Base-by-base conservation (phyloP, 2,888 invertebrate species). In the Drosophila subquinaria region DNA sequence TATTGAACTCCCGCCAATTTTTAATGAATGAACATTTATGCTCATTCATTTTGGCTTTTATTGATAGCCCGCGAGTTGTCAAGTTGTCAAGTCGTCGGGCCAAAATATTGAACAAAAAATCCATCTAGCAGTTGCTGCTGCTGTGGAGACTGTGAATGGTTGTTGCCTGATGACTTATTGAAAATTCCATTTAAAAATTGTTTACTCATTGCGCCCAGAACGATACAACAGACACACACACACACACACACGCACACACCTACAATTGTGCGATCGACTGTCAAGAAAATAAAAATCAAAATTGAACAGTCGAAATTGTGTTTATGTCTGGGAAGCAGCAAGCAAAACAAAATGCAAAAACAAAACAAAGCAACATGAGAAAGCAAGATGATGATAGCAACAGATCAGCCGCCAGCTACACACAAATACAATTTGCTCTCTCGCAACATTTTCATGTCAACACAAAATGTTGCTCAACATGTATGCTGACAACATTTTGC, bases 141-240 rank as follows among this genome's bases (percentile, higher is more conserved):
- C 43, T 55, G 64, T 45, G 68, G 64, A 61, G 69, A 65, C 73
- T 69, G 79, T 42, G 50, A 52, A 56, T 50, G 15, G 66, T 51
- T 33, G 51, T 33, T 36, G 59, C 13, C 69, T 74, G 90, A 90
- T 90, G 90, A 91, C 88, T 90, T 89, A 90, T 81, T 88, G 77
- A 81, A 86, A 89, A 88, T 90, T 90, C 85, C 79, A 70, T 82
- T 80, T 82, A 90, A 90, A 90, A 85, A 69, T 76, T 82, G 83
- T 87, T 90, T 91, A 90, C 87, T 91, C 90, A 90, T 80, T 90
- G 84, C 76, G 63, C 57, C 52, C 69, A 87, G 72, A 88, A 53
- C 85, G 74, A 69, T 53, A 63, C 57, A 68, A 51, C 89, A 83
- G 84, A 76, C 68, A 56, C 69, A 45, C 57, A 45, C 8, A 30